phyloP scores from a whole-genome alignment of 2,113 vertebrate genomes.

The Zosterops borbonicus region DNA sequence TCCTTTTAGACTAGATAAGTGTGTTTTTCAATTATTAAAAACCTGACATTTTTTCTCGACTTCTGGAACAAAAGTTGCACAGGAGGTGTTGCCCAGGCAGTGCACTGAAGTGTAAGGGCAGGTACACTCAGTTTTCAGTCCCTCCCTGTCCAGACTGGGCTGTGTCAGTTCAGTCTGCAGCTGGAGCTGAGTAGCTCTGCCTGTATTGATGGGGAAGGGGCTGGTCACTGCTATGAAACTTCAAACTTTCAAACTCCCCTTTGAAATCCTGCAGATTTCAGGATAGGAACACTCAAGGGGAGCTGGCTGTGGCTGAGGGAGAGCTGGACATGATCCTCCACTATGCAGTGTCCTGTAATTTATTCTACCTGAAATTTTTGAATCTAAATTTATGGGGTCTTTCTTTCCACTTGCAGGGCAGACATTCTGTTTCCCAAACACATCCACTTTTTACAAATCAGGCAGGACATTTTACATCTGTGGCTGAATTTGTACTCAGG shows the following conservation, averaged over 20 bases:
- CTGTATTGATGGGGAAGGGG: background rate
- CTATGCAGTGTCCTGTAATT: background rate
- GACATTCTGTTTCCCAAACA: background rate
- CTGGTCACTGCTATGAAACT: background rate
- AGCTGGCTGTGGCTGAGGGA: background rate
- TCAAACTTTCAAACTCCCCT: background rate
- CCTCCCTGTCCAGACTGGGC: background rate
- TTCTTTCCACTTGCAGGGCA: background rate
- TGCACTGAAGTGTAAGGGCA: background rate
- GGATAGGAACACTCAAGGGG: background rate
- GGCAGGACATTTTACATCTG: background rate
- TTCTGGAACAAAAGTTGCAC: background rate
- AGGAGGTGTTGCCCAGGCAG: background rate
- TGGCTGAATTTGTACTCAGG: background rate
- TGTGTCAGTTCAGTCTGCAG: background rate
- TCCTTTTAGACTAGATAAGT: background rate
- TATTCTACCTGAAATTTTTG: background rate
- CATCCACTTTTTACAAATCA: background rate
- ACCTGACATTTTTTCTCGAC: background rate
- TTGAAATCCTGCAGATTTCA: background rate
- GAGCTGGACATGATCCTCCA: background rate
- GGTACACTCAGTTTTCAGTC: background rate
- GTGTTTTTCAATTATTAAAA: constrained; percentile 43
- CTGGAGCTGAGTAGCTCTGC: background rate
- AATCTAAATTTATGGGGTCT: background rate